Evolutionary conservation across 2,113 vertebrate species (phyloP).

Genomic region (Cryptoleucopteryx plumbea): DNA sequence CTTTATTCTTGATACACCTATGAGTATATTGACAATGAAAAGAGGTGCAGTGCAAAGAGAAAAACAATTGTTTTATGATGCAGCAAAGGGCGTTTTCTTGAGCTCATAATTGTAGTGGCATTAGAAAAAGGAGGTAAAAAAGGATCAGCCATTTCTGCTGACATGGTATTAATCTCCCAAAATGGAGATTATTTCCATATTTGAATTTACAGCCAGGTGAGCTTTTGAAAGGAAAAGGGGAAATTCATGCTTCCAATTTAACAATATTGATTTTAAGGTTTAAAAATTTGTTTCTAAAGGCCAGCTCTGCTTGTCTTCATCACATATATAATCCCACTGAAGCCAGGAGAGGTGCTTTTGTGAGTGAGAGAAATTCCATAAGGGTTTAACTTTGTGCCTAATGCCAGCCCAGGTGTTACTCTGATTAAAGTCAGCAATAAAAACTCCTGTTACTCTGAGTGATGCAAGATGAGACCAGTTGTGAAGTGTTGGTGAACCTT

Average conservation of each 20-base stretch:
- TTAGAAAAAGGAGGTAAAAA: background rate
- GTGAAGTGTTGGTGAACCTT: background rate
- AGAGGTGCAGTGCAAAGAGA: background rate
- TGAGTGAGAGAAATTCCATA: background rate
- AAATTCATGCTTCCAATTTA: background rate
- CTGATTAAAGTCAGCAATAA: constrained; percentile 1
- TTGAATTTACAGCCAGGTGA: background rate
- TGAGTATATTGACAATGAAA: background rate
- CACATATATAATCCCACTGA: background rate
- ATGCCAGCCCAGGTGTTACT: background rate
- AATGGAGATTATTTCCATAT: background rate
- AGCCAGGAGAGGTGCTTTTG: background rate
- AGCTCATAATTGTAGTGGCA: background rate
- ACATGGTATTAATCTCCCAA: background rate
- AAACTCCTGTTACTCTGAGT: background rate
- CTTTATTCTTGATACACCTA: background rate
- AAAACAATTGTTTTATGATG: background rate
- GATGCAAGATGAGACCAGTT: background rate
- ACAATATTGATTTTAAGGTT: background rate
- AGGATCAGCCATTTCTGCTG: background rate
- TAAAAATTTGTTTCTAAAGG: background rate
- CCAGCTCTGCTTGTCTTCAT: background rate
- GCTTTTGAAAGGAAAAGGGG: background rate
- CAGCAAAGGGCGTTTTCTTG: background rate
- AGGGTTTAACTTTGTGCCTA: background rate